A percentile compares a stretch with the other conserved stretches of the same genome.
phyloP scores from a whole-genome alignment of 1,140 invertebrate species.

The Aphidius gifuensis region DNA sequence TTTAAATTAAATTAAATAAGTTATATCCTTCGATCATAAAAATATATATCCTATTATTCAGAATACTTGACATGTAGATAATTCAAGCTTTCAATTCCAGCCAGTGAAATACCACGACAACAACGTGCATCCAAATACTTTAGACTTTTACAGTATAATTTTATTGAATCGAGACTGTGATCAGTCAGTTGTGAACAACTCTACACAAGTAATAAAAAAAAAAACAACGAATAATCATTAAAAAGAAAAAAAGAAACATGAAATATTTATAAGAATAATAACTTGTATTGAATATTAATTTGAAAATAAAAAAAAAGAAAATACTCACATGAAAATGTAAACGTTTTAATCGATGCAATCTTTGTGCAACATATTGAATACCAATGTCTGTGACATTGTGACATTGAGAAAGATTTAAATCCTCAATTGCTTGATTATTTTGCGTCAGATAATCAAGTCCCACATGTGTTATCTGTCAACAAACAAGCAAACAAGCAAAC shows the following conservation, averaged over 20 bases:
- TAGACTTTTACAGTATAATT: slow-evolving; percentile 58
- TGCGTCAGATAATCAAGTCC: slow-evolving; percentile 62
- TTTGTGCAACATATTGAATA: slow-evolving; percentile 58
- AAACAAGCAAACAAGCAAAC: neutral
- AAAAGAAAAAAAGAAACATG: neutral
- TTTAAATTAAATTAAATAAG: slow-evolving; percentile 5
- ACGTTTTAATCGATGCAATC: slow-evolving; percentile 60
- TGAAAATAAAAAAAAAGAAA: slow-evolving; percentile 3
- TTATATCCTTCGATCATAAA: slow-evolving; percentile 12
- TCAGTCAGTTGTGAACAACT: slow-evolving; percentile 68
- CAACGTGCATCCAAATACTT: slow-evolving; percentile 61
- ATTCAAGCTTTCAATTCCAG: slow-evolving; percentile 31
- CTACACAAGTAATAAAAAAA: slow-evolving; percentile 44
- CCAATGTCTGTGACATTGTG: slow-evolving; percentile 66
- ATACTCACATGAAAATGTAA: slow-evolving; percentile 60
- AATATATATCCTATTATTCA: slow-evolving; percentile 25
- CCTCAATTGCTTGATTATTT: slow-evolving; percentile 68
- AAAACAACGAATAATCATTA: neutral
- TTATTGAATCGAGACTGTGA: slow-evolving; percentile 59
- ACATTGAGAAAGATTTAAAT: slow-evolving; percentile 64
- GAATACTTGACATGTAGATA: slow-evolving; percentile 30
- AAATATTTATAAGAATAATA: neutral
- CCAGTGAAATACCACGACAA: slow-evolving; percentile 57
- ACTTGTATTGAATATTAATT: neutral
- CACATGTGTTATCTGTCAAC: slow-evolving; percentile 57